These are phyloP conservation scores for Tenodera sinensis DNA, from an alignment of 2,888 invertebrate genomes.

Conservation along the genomic window DNA sequence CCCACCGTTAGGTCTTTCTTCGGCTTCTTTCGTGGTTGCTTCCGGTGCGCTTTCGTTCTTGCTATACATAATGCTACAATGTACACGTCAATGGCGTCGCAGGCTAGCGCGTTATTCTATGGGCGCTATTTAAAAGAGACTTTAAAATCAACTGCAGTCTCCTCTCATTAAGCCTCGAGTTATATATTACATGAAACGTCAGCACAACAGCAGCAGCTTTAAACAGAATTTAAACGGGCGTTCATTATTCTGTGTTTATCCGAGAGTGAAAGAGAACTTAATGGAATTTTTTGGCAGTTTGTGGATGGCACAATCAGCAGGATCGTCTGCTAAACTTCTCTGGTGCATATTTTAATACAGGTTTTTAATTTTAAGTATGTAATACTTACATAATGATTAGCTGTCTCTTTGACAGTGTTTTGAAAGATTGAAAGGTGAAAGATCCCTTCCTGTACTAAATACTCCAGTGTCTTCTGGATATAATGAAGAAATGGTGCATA, in stretches of 20 bases:
- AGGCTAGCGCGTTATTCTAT: not conserved
- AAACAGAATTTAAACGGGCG: not conserved
- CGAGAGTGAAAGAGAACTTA: not conserved
- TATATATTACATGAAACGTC: not conserved
- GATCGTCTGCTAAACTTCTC: not conserved
- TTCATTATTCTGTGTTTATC: no score
- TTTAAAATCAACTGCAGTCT: not conserved
- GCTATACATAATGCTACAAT: not conserved
- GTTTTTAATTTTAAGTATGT: no score
- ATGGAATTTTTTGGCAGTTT: not conserved
- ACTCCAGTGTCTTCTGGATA: no score
- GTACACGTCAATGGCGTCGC: not conserved
- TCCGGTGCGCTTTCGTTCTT: not conserved
- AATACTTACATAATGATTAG: no score
- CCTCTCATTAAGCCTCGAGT: not conserved
- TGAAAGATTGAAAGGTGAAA: no score
- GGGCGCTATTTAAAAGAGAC: not conserved
- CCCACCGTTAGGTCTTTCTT: not conserved
- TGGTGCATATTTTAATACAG: no score
- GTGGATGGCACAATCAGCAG: not conserved
- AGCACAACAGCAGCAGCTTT: not conserved
- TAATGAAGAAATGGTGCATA: no score
- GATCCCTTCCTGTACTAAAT: no score
- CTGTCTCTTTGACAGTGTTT: no score
- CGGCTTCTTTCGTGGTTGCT: not conserved